Evolutionary conservation across 2,888 invertebrate genomes (phyloP).

Genomic region (Epinotia ramella): DNA sequence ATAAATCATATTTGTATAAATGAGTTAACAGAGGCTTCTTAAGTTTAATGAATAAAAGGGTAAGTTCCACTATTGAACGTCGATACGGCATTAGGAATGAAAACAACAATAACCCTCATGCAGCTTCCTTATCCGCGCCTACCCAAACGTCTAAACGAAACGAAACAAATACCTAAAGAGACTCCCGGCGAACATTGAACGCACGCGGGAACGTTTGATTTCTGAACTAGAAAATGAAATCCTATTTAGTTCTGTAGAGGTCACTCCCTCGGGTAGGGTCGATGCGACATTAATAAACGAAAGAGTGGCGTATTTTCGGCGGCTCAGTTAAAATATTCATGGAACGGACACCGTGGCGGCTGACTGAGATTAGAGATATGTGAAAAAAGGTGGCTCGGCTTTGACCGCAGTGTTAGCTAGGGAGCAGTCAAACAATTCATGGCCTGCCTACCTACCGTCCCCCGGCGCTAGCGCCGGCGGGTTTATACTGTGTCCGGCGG

Average conservation of each 20-base stretch:
- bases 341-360: conserved; percentile 68
- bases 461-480: background rate
- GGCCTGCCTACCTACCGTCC: conserved; percentile 31
- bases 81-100: background rate
- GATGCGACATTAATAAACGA: conserved; percentile 79
- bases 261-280: conserved; percentile 64
- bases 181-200: conserved; percentile 63
- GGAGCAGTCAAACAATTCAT: conserved; percentile 66
- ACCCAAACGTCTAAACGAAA: conserved; percentile 62
- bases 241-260: conserved; percentile 70
- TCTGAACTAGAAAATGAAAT: conserved; percentile 82
- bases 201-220: conserved; percentile 73
- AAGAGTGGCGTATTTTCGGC: conserved; percentile 71
- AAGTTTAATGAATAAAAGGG: no score
- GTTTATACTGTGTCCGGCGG: background rate
- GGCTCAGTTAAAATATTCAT: conserved; percentile 81
- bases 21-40: no score
- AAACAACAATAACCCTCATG: background rate
- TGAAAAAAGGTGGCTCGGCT: conserved; percentile 66
- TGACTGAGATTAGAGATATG: conserved; percentile 70
- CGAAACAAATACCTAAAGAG: conserved; percentile 64
- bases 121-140: background rate
- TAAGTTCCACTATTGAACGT: background rate
- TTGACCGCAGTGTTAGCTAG: conserved; percentile 54
- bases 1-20: no score